Conservation (phyloP, 2,888 invertebrate genomes). For the Caenorhabditis sp. region DNA sequence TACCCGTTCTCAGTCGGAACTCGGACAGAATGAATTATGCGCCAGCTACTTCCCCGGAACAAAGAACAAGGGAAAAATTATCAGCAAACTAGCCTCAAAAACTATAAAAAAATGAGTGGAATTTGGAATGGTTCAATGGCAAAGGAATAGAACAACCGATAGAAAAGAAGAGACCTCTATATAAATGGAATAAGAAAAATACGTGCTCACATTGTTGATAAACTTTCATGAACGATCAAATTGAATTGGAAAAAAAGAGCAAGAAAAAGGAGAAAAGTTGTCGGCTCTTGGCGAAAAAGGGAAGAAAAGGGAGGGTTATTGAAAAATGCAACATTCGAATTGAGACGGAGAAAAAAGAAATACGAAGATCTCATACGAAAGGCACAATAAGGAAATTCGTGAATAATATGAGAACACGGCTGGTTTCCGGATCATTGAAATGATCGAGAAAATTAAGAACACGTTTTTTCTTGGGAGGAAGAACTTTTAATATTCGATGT, state of each 20-base stretch:
- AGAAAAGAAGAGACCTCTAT: neutral
- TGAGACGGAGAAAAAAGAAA: slow-evolving; percentile 27
- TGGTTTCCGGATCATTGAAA: slow-evolving; percentile 9
- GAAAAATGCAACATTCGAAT: slow-evolving; percentile 49
- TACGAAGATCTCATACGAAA: slow-evolving; percentile 20
- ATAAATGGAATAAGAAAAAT: slow-evolving; percentile 22
- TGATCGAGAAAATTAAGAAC: neutral
- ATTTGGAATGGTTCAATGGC: neutral
- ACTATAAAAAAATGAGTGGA: slow-evolving; percentile 7
- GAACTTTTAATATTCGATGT: too few relatives aligned
- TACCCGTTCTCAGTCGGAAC: too few relatives aligned
- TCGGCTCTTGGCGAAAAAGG: slow-evolving; percentile 1
- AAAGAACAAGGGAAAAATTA: neutral
- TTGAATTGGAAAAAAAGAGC: slow-evolving; percentile 33
- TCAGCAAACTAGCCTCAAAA: neutral
- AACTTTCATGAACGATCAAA: slow-evolving; percentile 43
- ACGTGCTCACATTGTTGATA: slow-evolving; percentile 29
- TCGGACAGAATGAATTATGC: slow-evolving; percentile 41
- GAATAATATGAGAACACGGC: neutral
- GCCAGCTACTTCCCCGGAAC: neutral
- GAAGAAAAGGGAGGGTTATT: slow-evolving; percentile 41
- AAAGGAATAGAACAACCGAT: neutral
- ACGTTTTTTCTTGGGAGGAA: slow-evolving; percentile 10
- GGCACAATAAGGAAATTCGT: too few relatives aligned
- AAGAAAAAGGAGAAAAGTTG: slow-evolving; percentile 11